Evolutionary conservation across 2,797 vertebrate genomes (phyloP), one percentile per base, ranked within the genome.

Genomic region (Amniataba percoides): DNA sequence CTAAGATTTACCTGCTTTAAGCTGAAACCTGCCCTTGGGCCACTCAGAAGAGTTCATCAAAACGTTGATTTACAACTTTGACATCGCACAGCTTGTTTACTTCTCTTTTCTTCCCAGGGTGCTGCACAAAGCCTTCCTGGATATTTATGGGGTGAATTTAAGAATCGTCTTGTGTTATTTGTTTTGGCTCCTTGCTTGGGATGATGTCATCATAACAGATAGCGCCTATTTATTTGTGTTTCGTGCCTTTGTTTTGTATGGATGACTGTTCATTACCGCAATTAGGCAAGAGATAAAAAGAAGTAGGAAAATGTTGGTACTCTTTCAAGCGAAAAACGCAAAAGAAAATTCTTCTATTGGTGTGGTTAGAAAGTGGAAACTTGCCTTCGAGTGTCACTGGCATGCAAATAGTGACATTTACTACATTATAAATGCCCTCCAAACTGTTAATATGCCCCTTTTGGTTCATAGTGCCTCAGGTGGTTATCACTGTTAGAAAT

Each of bases 381-480:
- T 74, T 42, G 13, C 65, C 65, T 73, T n/a, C 12, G 77, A 81
- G 74, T 80, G 45, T 78, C 73, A 52, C 52, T 10, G 18, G 23
- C 58, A 86, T 77, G 80, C 78, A 90, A 91, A 91, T 82, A 56
- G 61, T 88, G 88, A 84, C 86, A 89, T 91, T 89, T 93, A 13
- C 57, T 73, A 51, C 46, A 18, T 64, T 77, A 60, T 58, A 80
- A 88, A 83, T 78, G 71, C 53, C 81, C 79, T 86, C 73, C 78
- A 76, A 82, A 80, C 60, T 82, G 69, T 82, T 81, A 71, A 49
- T 74, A 58, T 82, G 81, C 60, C 67, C 73, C 81, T 87, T 83
- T 75, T 65, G 63, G 73, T 77, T 82, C 57, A 27, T 60, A 52
- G 66, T 64, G 87, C 85, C 86, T 84, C 78, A 74, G 87, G 83